Base-by-base conservation (phyloP, 2,888 invertebrate genomes). In the Drosophila prostipennis region DNA sequence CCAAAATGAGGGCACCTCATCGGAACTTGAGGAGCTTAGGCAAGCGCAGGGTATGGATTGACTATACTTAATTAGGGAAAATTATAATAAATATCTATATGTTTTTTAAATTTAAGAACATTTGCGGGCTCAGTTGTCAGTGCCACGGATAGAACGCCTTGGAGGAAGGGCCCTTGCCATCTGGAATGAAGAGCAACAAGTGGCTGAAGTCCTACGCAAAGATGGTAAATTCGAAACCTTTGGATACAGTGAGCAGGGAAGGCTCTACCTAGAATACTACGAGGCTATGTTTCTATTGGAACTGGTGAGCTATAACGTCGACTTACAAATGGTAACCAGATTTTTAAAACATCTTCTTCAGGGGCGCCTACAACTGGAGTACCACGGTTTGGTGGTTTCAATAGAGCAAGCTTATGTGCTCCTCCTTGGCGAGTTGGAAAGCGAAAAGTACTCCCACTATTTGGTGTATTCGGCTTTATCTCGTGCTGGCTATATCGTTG, bases 141-240 rank as follows among this genome's bases (percentile, higher is more conserved):
- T 70, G 16, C 82, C 89, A 0, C 89, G 91, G 2, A 90, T 91
- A 32, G 91, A 91, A 13, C 85, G 90, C 2, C 57, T 86, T 1
- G 69, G 52, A 2, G 90, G 89, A 5, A 83, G 92, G n/a, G 79
- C 91, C 0, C 3, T 87, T 34, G 91, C 84, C 0, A 76, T 65
- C 2, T 91, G 91, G 91, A 82, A 89, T 23, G 32, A 49, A 0
- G 72, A 80, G 10, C 75, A 77, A 49, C 79, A 86, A 55, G 87
- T 86, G 3, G 91, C 90, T 0, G 89, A 89, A 53, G 77, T 91
- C 1, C 16, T 85, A 7, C 88, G 80, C 3, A 91, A 90, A 60
- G 91, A 90, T 78, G 92, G 91, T 0, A 91, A 91, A 76, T 91
- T 91, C 72, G 87, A 86, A 7, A 79, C 76, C 14, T 92, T 91